Conservation (phyloP, 2,797 vertebrate genomes). For the Mycteria americana region DNA sequence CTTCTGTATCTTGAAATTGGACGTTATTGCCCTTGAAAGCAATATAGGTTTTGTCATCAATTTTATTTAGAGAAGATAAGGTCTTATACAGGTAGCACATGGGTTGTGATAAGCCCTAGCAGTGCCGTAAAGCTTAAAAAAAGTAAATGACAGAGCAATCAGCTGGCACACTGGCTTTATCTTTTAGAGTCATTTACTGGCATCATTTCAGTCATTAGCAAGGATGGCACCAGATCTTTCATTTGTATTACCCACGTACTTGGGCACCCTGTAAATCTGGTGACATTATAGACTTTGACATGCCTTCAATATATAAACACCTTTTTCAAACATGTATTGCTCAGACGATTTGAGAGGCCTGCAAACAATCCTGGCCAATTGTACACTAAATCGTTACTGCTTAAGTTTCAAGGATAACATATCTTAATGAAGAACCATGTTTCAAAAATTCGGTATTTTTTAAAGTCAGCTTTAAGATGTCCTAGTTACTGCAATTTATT, state of each 20-base stretch:
- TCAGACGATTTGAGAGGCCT: not conserved
- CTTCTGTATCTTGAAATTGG: not conserved
- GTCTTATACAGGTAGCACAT: not conserved
- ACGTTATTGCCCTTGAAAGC: not conserved
- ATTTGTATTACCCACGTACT: not conserved
- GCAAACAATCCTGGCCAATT: not conserved
- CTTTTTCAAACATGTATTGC: not conserved
- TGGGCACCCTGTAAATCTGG: not conserved
- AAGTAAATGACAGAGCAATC: not conserved
- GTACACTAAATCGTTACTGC: not conserved
- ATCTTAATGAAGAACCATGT: not conserved
- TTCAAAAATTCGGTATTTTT: not conserved
- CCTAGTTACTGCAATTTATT: not conserved
- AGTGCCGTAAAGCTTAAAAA: not conserved
- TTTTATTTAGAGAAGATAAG: slow-evolving; percentile 39
- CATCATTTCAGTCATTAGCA: not conserved
- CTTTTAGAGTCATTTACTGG: not conserved
- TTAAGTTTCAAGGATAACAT: not conserved
- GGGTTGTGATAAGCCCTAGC: not conserved
- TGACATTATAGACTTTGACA: not conserved
- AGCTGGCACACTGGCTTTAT: not conserved
- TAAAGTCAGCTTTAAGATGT: not conserved
- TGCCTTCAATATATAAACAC: not conserved
- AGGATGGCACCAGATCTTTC: not conserved
- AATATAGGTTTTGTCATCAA: not conserved